Evolutionary conservation across 2,888 invertebrate species (phyloP).

Genomic region (Hyposoter dolosus): DNA sequence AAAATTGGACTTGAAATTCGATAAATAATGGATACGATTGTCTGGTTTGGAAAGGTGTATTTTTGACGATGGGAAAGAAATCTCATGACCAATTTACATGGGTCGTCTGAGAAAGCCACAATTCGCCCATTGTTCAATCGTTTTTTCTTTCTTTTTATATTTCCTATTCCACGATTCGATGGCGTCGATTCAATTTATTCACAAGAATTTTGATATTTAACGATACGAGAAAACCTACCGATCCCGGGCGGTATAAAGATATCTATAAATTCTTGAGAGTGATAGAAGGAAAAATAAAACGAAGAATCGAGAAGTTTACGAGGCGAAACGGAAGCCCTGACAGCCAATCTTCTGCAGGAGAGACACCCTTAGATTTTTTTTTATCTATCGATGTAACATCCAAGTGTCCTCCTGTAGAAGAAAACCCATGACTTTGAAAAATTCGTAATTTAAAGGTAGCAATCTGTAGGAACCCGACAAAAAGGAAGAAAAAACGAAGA

Average conservation of each 20-base stretch:
- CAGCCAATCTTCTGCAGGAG: slow-evolving; percentile 45
- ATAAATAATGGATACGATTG: slow-evolving; percentile 22
- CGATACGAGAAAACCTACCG: slow-evolving; percentile 22
- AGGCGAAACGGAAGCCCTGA: slow-evolving; percentile 57
- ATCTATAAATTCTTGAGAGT: slow-evolving; percentile 18
- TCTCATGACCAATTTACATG: slow-evolving; percentile 20
- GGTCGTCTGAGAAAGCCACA: slow-evolving; percentile 15
- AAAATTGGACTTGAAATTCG: slow-evolving; percentile 19
- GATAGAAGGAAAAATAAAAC: slow-evolving; percentile 34
- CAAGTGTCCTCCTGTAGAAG: slow-evolving; percentile 37
- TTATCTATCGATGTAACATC: slow-evolving; percentile 46
- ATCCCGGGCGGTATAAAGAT: neutral
- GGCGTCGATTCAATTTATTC: slow-evolving; percentile 33
- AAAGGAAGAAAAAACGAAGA: slow-evolving; percentile 7
- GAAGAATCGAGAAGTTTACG: slow-evolving; percentile 68
- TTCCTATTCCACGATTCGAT: neutral
- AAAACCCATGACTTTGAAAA: slow-evolving; percentile 8
- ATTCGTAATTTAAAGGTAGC: slow-evolving; percentile 10
- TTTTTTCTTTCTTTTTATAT: neutral
- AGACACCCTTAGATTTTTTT: slow-evolving; percentile 45
- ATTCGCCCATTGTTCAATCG: neutral
- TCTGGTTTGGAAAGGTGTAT: neutral
- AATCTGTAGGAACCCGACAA: neutral
- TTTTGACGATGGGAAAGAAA: slow-evolving; percentile 9
- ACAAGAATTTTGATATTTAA: slow-evolving; percentile 19